Percentiles rank a stretch among this genome's conserved stretches.
Evolutionary conservation across 2,888 invertebrate species (phyloP).

Genomic region (Hydropsyche betteni): DNA sequence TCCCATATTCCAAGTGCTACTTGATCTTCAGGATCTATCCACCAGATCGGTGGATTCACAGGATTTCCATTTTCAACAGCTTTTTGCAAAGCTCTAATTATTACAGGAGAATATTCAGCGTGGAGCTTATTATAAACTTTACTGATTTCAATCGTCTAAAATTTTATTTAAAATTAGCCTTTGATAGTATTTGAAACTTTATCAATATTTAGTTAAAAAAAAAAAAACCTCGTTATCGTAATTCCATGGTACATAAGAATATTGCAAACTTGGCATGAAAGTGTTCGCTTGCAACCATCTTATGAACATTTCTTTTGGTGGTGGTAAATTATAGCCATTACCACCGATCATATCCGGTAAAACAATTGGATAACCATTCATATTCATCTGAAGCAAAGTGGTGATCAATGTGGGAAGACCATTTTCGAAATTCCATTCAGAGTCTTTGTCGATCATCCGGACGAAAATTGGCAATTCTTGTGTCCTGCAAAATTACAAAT

Average conservation of each 20-base stretch:
- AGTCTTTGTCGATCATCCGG: constrained; percentile 79
- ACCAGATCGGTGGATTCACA: constrained; percentile 80
- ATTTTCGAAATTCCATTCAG: constrained; percentile 71
- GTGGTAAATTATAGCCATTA: constrained; percentile 66
- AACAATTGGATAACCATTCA: constrained; percentile 68
- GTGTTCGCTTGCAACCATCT: constrained; percentile 80
- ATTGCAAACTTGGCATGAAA: constrained; percentile 81
- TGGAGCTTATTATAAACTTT: constrained; percentile 69
- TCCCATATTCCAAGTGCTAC: constrained; percentile 63
- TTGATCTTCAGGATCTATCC: constrained; percentile 71
- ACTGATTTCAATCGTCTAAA: constrained; percentile 67
- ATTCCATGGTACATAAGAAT: constrained; percentile 81
- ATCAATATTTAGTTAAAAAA: background rate
- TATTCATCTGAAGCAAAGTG: constrained; percentile 60
- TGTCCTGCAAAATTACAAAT: constrained; percentile 57
- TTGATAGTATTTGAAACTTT: constrained; percentile 20
- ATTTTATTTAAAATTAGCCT: constrained; percentile 51
- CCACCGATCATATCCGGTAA: constrained; percentile 82
- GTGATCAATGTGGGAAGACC: constrained; percentile 76
- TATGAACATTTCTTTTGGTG: constrained; percentile 71
- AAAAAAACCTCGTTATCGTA: constrained; percentile 62
- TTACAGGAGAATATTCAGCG: constrained; percentile 62
- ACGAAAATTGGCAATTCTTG: constrained; percentile 74
- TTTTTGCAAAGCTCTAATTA: constrained; percentile 64
- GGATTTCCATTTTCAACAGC: constrained; percentile 67